Base-by-base conservation (phyloP, 2,888 invertebrate species). In the Ypsolopha sequella region DNA sequence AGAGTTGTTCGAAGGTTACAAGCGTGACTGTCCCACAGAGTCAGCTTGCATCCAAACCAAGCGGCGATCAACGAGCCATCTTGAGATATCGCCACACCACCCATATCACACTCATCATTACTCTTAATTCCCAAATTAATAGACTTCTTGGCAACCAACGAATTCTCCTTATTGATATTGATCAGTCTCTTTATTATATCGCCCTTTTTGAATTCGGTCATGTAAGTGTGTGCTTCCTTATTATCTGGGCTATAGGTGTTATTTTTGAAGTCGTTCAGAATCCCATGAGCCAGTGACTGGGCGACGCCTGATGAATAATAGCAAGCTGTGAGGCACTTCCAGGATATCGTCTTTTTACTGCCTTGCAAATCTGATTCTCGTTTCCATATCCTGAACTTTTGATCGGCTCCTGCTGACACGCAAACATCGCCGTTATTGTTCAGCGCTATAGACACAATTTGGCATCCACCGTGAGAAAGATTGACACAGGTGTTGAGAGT, bases 31-130 rank as follows among this genome's bases (percentile, higher is more conserved):
- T 87, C 87, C 87, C 87, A 87, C 36, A 87, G 52, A 0, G 86
- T 85, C 50, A 87, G 59, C 54, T 86, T 86, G 41, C 74, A 70
- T 0, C 87, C 87, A 51, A 85, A 86, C 87, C 87, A 87, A 1
- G 85, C 86, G 0, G 87, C 87, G n/a, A 86, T 82, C 52, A 86
- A 58, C 0, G 87, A 87, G 0, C 87, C 86, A 34, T 87, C 87
- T 46, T 79, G 76, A 0, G 87, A 85, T 56, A 87, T 76, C 9
- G 81, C 82, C 6, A 81, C 77, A 2, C 78, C 81, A 0, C 84
- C 84, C 79, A 86, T 80, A 36, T 71, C 70, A n/a, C 57, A 61
- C 51, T 71, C 71, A n/a, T 62, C 63, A 47, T 70, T 61, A 9
- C 53, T 62, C 1, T 60, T 64, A 54, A 64, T 55, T n/a, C 63